Conservation (phyloP, 2,888 invertebrate species). For the Coenonympha glycerion region DNA sequence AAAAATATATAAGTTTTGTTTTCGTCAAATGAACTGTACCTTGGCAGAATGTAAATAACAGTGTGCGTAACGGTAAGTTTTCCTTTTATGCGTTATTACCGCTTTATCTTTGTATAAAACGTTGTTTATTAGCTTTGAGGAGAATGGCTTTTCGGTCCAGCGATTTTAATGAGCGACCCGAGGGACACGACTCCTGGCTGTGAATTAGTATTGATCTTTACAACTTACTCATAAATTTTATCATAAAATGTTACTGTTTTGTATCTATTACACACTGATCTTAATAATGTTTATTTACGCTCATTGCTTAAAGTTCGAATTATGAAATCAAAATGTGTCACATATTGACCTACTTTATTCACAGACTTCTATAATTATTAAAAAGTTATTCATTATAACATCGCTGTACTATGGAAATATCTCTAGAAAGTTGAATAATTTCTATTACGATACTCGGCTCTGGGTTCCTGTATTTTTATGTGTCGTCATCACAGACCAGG, state of each 20-base stretch:
- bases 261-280: too few species aligned
- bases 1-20: conserved; percentile 1
- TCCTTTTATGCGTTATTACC: conserved; percentile 12
- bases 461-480: too few species aligned
- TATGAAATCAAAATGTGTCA: too few species aligned
- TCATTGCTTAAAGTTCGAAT: too few species aligned
- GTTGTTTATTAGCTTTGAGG: conserved; percentile 24
- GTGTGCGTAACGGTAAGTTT: conserved; percentile 1
- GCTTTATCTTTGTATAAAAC: conserved; percentile 18
- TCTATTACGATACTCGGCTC: too few species aligned
- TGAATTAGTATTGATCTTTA: conserved; percentile 23
- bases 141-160: conserved; percentile 25
- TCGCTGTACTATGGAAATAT: too few species aligned
- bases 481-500: too few species aligned
- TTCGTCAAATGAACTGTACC: conserved; percentile 6
- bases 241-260: not conserved
- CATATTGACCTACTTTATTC: too few species aligned
- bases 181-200: conserved; percentile 21
- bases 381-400: too few species aligned
- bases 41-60: conserved; percentile 11
- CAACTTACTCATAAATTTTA: conserved; percentile 1
- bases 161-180: conserved; percentile 25
- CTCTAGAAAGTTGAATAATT: too few species aligned
- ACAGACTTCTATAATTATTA: too few species aligned
- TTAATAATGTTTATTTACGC: too few species aligned